Evolutionary conservation across 23 tunicate species (phyloP), one percentile per base, ranked within the genome.

Genomic region (Halocynthia aurantium): DNA sequence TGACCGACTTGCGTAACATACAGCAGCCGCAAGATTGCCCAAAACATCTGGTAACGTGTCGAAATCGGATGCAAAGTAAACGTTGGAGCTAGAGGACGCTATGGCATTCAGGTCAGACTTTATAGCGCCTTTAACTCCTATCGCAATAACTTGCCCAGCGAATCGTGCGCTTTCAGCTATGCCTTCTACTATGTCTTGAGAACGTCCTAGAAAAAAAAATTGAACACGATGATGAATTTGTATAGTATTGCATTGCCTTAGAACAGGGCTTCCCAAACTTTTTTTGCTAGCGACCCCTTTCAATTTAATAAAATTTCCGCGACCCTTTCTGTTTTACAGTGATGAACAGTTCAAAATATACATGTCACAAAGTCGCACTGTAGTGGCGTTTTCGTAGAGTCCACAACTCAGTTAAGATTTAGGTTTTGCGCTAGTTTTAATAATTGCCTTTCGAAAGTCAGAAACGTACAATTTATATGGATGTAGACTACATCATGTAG

Each of bases 41-140:
- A 73, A 50, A 19, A 80, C n/a, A 8, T 50, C 72, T 7, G 75
- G 69, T 15, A 89, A 69, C 5, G 70, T 65, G 7, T 75, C 87
- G 70, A 89, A 89, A 52, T 80, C 82, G 17, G 76, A 69, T 6
- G 87, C 81, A 55, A 51, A 70, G 81, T 55, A 82, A 57, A 85
- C 91, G 61, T 86, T 68, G 52, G 73, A 63, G 53, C 70, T 65
- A 7, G 61, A 52, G 6, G 81, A 55, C 20, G 98, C 91, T 44
- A 93, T 93, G 8, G 52, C 80, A 10, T 53, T 15, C 7, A 93
- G 77, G 62, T 93, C 93, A 51, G 65, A 62, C 57, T 22, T 49
- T 6, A 66, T 69, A 5, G 92, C 92, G 7, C 78, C 88, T 49
- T 52, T 40, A 51, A 93, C 79, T 61, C 98, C 98, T 52, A 93